These are phyloP conservation scores for Sebastes kiyomatsui DNA, from an alignment of 2,797 vertebrate species.

Conservation along the genomic window DNA sequence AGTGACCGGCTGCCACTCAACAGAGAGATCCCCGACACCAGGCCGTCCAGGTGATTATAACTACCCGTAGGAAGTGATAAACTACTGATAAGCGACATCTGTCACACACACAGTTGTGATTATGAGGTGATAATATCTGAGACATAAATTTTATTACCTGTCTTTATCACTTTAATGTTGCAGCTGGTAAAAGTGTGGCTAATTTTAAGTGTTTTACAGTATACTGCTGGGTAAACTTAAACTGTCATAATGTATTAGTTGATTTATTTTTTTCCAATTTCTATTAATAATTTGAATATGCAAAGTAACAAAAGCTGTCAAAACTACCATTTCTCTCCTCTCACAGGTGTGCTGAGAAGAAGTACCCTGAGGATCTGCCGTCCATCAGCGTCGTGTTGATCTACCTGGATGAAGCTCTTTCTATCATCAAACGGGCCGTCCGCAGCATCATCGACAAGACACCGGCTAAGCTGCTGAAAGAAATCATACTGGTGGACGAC, in stretches of 20 bases:
- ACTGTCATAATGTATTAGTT: no score
- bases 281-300: no score
- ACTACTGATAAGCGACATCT: not conserved
- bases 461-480: constrained; percentile 76
- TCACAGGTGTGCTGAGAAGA: constrained; percentile 78
- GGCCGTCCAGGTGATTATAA: constrained; percentile 58
- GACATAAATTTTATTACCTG: no score
- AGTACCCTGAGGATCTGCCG: constrained; percentile 79
- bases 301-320: no score
- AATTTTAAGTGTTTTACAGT: no score
- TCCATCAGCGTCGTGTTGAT: constrained; percentile 82
- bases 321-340: not conserved
- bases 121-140: no score
- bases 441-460: constrained; percentile 82
- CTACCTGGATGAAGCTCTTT: constrained; percentile 85
- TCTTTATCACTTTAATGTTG: no score
- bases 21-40: constrained; percentile 87
- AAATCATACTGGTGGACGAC: constrained; percentile 87
- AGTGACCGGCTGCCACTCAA: constrained; percentile 91
- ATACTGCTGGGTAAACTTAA: no score
- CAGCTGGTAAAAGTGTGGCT: no score
- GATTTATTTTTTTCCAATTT: no score
- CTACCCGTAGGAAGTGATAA: not conserved
- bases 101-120: no score
- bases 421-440: constrained; percentile 81